Evolutionary conservation across 2,113 vertebrate genomes (phyloP).

Genomic region (Fregata magnificens): DNA sequence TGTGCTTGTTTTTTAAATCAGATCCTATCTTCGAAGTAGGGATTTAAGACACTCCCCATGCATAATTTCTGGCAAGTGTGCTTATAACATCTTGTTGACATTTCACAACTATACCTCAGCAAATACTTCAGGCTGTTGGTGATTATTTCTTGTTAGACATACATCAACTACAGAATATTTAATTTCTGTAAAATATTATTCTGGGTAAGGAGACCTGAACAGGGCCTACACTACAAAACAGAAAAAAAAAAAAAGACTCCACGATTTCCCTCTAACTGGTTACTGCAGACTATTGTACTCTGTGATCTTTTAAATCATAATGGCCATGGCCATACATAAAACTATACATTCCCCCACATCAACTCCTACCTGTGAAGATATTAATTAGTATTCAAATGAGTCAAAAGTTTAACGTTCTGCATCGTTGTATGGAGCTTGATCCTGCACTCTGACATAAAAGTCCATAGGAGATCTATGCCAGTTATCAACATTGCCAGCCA

Average conservation of each 20-base stretch:
- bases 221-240: neutral
- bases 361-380: neutral
- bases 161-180: neutral
- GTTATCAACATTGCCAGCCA: neutral
- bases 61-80: neutral
- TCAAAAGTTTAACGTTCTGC: neutral
- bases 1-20: neutral
- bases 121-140: neutral
- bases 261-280: neutral
- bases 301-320: neutral
- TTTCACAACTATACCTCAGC: conserved; percentile 24
- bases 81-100: conserved; percentile 1
- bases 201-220: neutral
- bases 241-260: neutral
- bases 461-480: neutral
- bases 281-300: neutral
- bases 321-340: neutral
- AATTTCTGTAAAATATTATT: neutral
- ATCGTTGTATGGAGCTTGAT: neutral
- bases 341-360: neutral
- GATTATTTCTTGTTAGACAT: conserved; percentile 15
- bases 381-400: neutral
- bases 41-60: neutral
- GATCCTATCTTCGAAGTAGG: neutral
- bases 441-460: neutral